Percentiles rank a stretch among this genome's conserved stretches.
These are phyloP conservation scores for Pentamera pediparva DNA, from an alignment of 53 echinoderm and acorn worm genomes.

Conservation along the genomic window DNA sequence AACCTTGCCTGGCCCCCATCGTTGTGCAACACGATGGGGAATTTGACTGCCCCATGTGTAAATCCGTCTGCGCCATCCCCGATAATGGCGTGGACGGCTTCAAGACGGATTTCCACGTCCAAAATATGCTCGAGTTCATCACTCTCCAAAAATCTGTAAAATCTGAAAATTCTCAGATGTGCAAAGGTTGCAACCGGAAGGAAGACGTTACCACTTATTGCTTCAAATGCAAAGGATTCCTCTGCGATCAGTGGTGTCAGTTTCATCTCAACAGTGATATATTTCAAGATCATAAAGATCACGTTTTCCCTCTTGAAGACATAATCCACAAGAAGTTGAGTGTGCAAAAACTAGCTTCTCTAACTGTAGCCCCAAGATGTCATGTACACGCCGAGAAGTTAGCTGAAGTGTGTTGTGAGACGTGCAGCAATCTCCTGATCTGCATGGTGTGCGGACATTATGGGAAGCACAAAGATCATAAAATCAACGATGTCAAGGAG, in stretches of 20 bases:
- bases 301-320: background rate
- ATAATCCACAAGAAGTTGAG: background rate
- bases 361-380: background rate
- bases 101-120: conserved; percentile 2
- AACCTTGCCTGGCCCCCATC: background rate
- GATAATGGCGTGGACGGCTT: background rate
- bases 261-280: background rate
- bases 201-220: background rate
- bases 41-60: background rate
- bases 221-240: background rate
- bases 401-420: background rate
- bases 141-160: background rate
- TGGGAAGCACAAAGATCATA: background rate
- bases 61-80: background rate
- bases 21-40: background rate
- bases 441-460: background rate
- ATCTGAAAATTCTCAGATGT: background rate
- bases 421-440: background rate
- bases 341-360: background rate
- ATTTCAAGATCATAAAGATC: background rate
- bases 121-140: background rate
- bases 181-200: background rate
- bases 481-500: background rate
- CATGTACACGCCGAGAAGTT: background rate
- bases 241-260: background rate